Evolutionary conservation across 2,113 vertebrate genomes (phyloP).

Genomic region (Pseudorhombus dupliciocellatus): DNA sequence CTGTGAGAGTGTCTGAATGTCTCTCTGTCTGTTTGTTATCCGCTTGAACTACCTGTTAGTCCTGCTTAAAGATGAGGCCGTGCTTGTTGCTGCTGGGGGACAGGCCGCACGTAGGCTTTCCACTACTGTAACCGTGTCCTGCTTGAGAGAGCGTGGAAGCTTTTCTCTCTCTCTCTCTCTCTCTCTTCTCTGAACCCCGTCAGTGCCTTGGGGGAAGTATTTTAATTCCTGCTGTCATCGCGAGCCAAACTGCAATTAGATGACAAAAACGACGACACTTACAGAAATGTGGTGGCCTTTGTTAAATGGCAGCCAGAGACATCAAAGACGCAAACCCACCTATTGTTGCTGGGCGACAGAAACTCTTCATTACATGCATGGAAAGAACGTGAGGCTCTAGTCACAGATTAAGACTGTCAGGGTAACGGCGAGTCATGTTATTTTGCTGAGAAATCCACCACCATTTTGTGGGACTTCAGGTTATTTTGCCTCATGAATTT

Average conservation of each 20-base stretch:
- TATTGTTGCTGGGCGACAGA: neutral
- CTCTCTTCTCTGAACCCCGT: slow-evolving; percentile 7
- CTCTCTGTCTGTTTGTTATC: slow-evolving; percentile 29
- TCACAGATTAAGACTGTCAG: neutral
- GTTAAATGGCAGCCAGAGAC: slow-evolving; percentile 9
- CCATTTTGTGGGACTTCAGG: neutral
- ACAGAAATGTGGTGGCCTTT: neutral
- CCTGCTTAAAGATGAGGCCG: slow-evolving; percentile 24
- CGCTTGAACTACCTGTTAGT: slow-evolving; percentile 51
- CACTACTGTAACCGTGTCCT: slow-evolving; percentile 5
- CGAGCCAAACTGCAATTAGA: neutral
- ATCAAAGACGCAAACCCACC: slow-evolving; percentile 13
- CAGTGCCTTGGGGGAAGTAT: neutral
- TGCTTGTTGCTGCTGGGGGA: slow-evolving; percentile 9
- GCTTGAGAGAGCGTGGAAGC: neutral
- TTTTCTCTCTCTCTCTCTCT: slow-evolving; percentile 6
- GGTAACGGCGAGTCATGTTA: neutral
- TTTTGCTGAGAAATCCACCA: neutral
- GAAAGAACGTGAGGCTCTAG: neutral
- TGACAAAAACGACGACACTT: neutral
- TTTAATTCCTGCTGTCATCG: slow-evolving; percentile 13
- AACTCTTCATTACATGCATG: neutral
- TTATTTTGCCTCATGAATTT: neutral
- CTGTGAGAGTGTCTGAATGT: slow-evolving; percentile 25
- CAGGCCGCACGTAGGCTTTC: neutral